phyloP scores from a whole-genome alignment of 2,888 invertebrate genomes.

The Thymelicus lineola region DNA sequence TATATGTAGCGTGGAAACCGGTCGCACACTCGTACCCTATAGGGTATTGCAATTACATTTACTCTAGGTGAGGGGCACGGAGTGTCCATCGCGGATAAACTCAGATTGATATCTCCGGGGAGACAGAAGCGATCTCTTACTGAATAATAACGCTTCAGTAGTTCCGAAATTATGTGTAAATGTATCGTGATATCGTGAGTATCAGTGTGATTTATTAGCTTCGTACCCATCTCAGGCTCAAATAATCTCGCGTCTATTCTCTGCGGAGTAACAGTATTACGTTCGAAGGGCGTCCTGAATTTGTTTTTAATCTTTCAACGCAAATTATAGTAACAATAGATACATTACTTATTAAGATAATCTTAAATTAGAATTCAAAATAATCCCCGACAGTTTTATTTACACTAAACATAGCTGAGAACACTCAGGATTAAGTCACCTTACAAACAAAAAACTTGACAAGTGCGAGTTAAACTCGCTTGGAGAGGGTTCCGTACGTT shows the following conservation, averaged over 20 bases:
- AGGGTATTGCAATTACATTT: conserved; percentile 72
- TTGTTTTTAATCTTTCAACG: not conserved
- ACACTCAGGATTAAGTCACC: no score
- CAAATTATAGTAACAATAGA: no score
- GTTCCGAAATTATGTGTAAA: conserved; percentile 69
- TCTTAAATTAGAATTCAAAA: no score
- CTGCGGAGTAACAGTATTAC: not conserved
- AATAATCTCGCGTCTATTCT: conserved; percentile 8
- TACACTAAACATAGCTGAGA: no score
- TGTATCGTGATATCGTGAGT: conserved; percentile 63
- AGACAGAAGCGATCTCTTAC: conserved; percentile 75
- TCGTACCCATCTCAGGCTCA: conserved; percentile 58
- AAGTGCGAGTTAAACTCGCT: no score
- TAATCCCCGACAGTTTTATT: no score
- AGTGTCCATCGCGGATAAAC: conserved; percentile 64
- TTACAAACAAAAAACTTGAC: no score
- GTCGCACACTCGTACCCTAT: conserved; percentile 68
- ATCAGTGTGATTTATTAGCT: conserved; percentile 62
- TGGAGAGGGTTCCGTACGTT: no score
- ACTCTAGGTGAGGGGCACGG: conserved; percentile 40
- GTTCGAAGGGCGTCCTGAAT: not conserved
- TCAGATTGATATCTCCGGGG: conserved; percentile 76
- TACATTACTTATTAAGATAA: no score
- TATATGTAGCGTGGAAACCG: conserved; percentile 64
- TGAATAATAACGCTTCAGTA: conserved; percentile 72